Evolutionary conservation across 2,113 vertebrate species (phyloP).

Genomic region (Ictidomys tridecemlineatus): DNA sequence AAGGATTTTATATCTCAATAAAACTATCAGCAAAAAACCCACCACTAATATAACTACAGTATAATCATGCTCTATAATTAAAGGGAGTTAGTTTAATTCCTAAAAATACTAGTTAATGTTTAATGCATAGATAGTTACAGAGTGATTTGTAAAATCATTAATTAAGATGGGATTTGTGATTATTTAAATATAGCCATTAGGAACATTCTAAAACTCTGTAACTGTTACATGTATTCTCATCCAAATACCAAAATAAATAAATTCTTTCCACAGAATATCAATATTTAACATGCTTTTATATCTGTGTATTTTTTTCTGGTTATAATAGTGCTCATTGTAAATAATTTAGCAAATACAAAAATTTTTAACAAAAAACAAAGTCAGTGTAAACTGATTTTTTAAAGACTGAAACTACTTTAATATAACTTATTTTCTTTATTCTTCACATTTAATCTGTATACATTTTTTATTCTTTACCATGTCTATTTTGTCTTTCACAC

Average conservation of each 20-base stretch:
- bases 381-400: background rate
- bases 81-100: background rate
- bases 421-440: background rate
- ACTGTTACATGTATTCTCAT: background rate
- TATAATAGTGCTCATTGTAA: background rate
- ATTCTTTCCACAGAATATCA: background rate
- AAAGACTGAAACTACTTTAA: background rate
- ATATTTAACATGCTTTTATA: background rate
- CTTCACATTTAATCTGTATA: background rate
- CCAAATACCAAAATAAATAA: background rate
- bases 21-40: background rate
- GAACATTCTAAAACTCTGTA: background rate
- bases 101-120: background rate
- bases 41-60: background rate
- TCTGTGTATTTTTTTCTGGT: background rate
- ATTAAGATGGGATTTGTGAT: background rate
- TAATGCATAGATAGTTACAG: background rate
- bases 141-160: background rate
- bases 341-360: background rate
- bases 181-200: background rate
- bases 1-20: too few species aligned
- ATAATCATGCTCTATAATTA: background rate
- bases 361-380: background rate
- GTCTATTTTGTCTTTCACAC: slow-evolving; percentile 18
- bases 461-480: background rate